A percentile compares a stretch with the other conserved stretches of the same genome.
phyloP scores from a whole-genome alignment of 2,888 invertebrate genomes.

The Atrina japonica region DNA sequence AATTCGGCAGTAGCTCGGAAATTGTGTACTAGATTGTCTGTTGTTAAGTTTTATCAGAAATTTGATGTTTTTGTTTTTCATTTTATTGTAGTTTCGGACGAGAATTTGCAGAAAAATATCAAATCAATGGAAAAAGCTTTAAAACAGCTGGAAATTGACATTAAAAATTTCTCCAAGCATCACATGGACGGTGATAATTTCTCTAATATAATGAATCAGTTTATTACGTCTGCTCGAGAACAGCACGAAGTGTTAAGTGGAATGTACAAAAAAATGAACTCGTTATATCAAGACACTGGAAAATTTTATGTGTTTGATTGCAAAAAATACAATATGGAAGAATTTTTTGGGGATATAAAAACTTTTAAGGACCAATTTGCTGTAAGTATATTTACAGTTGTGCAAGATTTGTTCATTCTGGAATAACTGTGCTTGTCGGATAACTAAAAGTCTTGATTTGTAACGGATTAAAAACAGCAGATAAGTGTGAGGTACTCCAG shows the following conservation, averaged over 20 bases:
- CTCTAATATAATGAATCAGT: conserved; percentile 90
- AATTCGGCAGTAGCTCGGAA: no score
- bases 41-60: no score
- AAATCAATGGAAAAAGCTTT: conserved; percentile 93
- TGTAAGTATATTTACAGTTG: no score
- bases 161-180: conserved; percentile 90
- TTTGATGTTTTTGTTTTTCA: conserved; percentile 9
- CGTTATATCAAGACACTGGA: conserved; percentile 90
- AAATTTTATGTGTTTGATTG: conserved; percentile 96
- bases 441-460: no score
- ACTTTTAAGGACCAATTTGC: conserved; percentile 94
- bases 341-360: conserved; percentile 97
- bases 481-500: no score
- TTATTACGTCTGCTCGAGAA: conserved; percentile 90
- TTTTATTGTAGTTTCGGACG: conserved; percentile 80
- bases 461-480: no score
- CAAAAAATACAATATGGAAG: conserved; percentile 95
- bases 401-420: no score
- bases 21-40: no score
- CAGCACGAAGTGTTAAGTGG: conserved; percentile 94
- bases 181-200: conserved; percentile 89
- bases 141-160: conserved; percentile 93
- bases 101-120: conserved; percentile 80
- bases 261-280: conserved; percentile 97
- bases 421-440: no score